A percentile compares a stretch with the other conserved stretches of the same genome.
These are phyloP conservation scores for Poecilus cupreus DNA, from an alignment of 2,888 invertebrate genomes.

Conservation along the genomic window DNA sequence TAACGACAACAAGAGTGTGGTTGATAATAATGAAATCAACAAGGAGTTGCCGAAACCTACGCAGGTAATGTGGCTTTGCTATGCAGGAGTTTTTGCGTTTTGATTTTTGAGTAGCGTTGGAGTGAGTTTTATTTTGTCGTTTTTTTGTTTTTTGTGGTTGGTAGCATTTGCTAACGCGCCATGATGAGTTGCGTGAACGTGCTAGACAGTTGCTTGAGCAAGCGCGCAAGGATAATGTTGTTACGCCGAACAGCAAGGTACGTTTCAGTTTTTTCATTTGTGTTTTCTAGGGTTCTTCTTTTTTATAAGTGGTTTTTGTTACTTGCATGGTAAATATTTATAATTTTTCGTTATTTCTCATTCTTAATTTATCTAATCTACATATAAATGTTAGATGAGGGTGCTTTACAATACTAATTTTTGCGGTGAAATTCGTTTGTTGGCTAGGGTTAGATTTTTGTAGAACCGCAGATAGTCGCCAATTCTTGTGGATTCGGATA, in stretches of 20 bases:
- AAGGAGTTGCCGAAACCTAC: constrained; percentile 70
- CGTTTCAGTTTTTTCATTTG: constrained; percentile 62
- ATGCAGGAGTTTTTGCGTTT: constrained; percentile 23
- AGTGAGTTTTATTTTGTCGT: constrained; percentile 60
- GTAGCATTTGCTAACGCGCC: constrained; percentile 85
- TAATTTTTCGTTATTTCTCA: too few relatives aligned
- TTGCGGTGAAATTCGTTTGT: too few relatives aligned
- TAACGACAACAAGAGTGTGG: constrained; percentile 40
- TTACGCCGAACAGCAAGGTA: constrained; percentile 74
- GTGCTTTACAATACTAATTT: too few relatives aligned
- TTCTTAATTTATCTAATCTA: too few relatives aligned
- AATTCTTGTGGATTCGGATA: too few relatives aligned
- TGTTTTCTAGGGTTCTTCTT: background rate
- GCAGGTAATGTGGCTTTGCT: constrained; percentile 65
- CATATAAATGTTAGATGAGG: too few relatives aligned
- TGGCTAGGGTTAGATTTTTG: too few relatives aligned
- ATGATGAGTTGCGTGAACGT: constrained; percentile 89
- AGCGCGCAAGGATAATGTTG: constrained; percentile 78
- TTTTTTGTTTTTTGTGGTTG: constrained; percentile 66
- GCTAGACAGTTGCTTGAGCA: constrained; percentile 89
- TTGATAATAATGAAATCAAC: constrained; percentile 65
- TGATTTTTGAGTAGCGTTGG: constrained; percentile 53
- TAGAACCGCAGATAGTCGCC: too few relatives aligned
- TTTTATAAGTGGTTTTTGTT: background rate
- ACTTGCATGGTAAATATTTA: background rate